Conservation (phyloP, 2,797 vertebrate genomes). For the Oryzias dopingdopingensis region DNA sequence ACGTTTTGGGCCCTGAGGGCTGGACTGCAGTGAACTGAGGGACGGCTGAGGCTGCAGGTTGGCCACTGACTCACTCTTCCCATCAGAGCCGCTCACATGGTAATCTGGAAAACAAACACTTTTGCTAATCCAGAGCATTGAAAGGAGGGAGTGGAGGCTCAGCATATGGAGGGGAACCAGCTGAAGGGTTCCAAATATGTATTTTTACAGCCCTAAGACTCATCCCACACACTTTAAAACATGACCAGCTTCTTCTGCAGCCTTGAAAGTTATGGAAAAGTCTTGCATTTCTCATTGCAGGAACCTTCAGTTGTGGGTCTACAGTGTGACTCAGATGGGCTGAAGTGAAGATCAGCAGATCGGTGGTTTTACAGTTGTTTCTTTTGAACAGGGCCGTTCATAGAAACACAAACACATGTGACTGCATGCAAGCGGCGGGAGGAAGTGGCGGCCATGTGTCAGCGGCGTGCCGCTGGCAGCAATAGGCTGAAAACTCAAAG, state of each 20-base stretch:
- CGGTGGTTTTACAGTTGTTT: neutral
- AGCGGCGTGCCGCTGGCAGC: too few species aligned
- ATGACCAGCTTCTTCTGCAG: too few species aligned
- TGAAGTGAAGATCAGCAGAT: neutral
- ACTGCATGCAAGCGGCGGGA: neutral
- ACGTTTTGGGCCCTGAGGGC: slow-evolving; percentile 91
- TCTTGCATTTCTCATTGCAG: too few species aligned
- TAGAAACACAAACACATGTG: neutral
- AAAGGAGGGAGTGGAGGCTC: neutral
- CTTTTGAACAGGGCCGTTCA: neutral
- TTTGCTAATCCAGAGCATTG: neutral
- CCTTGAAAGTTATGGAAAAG: too few species aligned
- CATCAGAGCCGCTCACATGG: slow-evolving; percentile 82
- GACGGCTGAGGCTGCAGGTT: slow-evolving; percentile 91
- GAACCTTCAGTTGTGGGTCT: neutral
- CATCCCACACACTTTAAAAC: too few species aligned
- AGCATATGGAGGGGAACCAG: neutral
- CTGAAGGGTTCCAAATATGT: too few species aligned
- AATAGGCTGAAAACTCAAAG: too few species aligned
- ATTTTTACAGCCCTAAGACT: too few species aligned
- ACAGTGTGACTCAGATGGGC: neutral
- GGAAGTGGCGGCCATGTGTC: slow-evolving; percentile 37
- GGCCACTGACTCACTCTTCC: slow-evolving; percentile 90
- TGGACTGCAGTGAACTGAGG: slow-evolving; percentile 88
- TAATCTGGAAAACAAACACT: slow-evolving; percentile 76